Evolutionary conservation across 2,888 invertebrate species (phyloP), one percentile per base, ranked within the genome.

Genomic region (Thereva nobilitata): DNA sequence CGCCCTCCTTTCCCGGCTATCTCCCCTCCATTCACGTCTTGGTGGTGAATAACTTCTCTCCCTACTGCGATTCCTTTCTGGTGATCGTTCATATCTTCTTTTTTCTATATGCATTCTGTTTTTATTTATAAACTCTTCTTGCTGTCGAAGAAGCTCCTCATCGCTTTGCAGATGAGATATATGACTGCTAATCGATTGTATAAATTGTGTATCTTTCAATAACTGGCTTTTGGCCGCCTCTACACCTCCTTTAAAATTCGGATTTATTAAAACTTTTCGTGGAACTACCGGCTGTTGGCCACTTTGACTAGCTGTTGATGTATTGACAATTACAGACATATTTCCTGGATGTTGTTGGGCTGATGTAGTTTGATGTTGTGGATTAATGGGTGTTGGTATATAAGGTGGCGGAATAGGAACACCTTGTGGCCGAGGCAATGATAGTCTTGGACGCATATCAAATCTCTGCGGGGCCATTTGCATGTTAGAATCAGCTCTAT

Each of bases 201-300:
- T 77, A 67, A 79, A 81, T 66, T 81, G 80, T 0, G 80, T 81
- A 71, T 81, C 81, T 71, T 80, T 79, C 70, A 81, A 79, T 59
- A 81, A 77, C 72, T 81, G 80, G 71, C 75, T 80, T 56, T 79
- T 82, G 47, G 81, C 82, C 6, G 82, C 82, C 70, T 81, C 79
- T 41, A 81, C 81, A 12, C 81, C 81, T 3, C 82, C 81, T 67
- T 81, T 81, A 55, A 81, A 81, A 70, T 81, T 81, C 1, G 81
- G 81, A 74, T 81, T 81, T 41, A 81, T 81, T 23, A 81, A 72
- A 57, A 81, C 76, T 72, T 78, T 78, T 44, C 75, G 70, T 0
- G 77, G 76, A 4, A 75, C 71, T 64, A 74, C 57, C 37, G 71
- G 68, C 40, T 67, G 74, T 64, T 72, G 70, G 35, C 71, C 72